Base-by-base conservation (phyloP, 2,888 invertebrate genomes). In the Amphipyra berbera region DNA sequence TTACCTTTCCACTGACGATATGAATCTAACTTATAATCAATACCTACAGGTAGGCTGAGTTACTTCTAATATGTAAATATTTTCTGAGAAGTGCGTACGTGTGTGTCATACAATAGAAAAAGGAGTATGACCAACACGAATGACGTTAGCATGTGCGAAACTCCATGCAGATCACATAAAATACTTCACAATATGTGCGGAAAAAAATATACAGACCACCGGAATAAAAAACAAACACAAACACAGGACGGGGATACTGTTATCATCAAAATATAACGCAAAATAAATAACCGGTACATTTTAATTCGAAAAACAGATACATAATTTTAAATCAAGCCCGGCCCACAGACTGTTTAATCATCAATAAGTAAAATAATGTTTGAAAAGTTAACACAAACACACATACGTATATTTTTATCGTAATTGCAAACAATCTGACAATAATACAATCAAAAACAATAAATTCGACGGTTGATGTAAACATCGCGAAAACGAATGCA, bases 381-480 rank as follows among this genome's bases (percentile, higher is more conserved):
- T 80, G 78, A 72, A 72, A 76, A 72, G 58, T 50, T 59, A 40
- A 42, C 15, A 48, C 65, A 70, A 68, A 70, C 72, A 76, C 58
- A 71, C 61, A 60, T 60, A 57, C 65, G 57, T 73, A 55, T 64
- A 74, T 71, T 73, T 70, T 75, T 68, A 67, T 73, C 65, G 68
- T 74, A 76, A 77, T 79, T 70, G 49, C 68, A 74, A 78, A 82
- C 81, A 81, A 41, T 73, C 79, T 65, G 73, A 67, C 81, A 79
- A 81, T 81, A 73, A 78, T 75, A 76, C 70, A 78, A 82, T 77
- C 73, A 68, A 62, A 50, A 68, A 72, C 62, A 73, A 79, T 78
- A 76, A 73, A 72, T 68, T 46, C 6, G 62, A 73, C 71, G 53
- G 57, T 27, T 68, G 27, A 48, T 37, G 47, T 73, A 77, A 73